phyloP scores from a whole-genome alignment of 2,113 vertebrate species.

The crab-eating macaque (Macaca fascicularis) region T2T-MFA8v1.1 NC_088386.1:80247501-80248000 shows the following conservation, averaged over 20 bases:
- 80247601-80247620: background rate
- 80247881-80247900: background rate
- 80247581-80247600: background rate
- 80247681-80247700: background rate
- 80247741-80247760: slow-evolving; percentile 15
- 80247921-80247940: background rate
- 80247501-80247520: background rate
- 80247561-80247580: background rate
- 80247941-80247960: background rate
- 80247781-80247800: background rate
- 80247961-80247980: background rate
- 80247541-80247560: background rate
- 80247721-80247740: background rate
- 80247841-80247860: background rate
- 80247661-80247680: background rate
- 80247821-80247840: background rate
- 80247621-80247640: background rate
- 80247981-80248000: background rate
- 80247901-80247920: background rate
- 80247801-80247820: background rate
- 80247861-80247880: background rate
- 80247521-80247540: background rate
- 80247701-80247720: background rate
- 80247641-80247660: background rate
- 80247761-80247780: background rate